Evolutionary conservation across 2,113 vertebrate genomes (phyloP).

Genomic region (Lophochroa leadbeateri): DNA sequence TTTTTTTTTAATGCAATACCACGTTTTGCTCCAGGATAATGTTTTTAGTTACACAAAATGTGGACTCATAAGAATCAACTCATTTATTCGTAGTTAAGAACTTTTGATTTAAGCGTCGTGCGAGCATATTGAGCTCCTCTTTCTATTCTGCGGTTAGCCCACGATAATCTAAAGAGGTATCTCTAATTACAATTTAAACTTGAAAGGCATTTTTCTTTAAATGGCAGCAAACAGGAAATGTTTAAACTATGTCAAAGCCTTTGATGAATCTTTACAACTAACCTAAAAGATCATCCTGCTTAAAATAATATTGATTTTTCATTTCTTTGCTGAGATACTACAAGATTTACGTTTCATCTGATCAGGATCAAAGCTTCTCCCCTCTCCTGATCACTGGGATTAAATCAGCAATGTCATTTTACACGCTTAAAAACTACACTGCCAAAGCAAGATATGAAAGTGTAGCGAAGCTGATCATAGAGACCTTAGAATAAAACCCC

Average conservation of each 20-base stretch:
- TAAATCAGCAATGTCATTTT: slow-evolving; percentile 66
- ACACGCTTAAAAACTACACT: slow-evolving; percentile 59
- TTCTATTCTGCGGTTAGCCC: background rate
- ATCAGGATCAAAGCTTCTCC: slow-evolving; percentile 66
- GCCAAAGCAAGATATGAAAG: slow-evolving; percentile 71
- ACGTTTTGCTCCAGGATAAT: background rate
- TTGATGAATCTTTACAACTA: slow-evolving; percentile 53
- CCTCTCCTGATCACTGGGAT: slow-evolving; percentile 50
- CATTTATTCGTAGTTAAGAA: background rate
- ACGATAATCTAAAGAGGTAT: background rate
- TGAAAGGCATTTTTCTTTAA: slow-evolving; percentile 55
- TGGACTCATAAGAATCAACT: background rate
- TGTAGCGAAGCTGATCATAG: slow-evolving; percentile 61
- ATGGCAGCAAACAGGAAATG: slow-evolving; percentile 45
- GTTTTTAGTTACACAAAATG: background rate
- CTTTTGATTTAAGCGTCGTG: background rate
- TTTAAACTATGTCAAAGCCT: slow-evolving; percentile 54
- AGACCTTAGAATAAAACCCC: slow-evolving; percentile 77
- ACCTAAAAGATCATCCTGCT: slow-evolving; percentile 66
- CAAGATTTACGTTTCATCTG: slow-evolving; percentile 64
- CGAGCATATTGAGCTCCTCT: background rate
- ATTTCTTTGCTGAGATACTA: slow-evolving; percentile 60
- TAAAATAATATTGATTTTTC: slow-evolving; percentile 69
- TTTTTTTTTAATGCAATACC: background rate
- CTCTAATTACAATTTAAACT: slow-evolving; percentile 57